These are phyloP conservation scores for Tipula vernalis DNA, from an alignment of 2,888 invertebrate species.

Conservation along the genomic window DNA sequence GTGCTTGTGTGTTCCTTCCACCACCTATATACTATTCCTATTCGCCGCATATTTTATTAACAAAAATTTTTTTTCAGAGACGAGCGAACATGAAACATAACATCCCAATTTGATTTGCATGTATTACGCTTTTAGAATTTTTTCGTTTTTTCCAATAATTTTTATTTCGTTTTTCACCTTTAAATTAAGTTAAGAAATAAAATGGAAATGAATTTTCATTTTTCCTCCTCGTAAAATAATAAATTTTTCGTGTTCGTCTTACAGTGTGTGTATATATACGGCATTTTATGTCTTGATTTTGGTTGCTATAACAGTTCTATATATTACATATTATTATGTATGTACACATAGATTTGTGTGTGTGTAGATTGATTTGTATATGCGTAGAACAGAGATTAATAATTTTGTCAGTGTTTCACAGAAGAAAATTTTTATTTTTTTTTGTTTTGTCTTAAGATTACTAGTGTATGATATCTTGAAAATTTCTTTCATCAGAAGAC, in stretches of 20 bases:
- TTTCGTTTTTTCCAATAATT: not conserved
- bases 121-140: not conserved
- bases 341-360: not conserved
- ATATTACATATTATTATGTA: not conserved
- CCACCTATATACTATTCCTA: not conserved
- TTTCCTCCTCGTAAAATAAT: not conserved
- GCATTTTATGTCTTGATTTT: not conserved
- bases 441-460: not conserved
- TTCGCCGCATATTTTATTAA: not conserved
- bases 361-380: not conserved
- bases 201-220: slow-evolving; percentile 4
- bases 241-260: not conserved
- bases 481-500: slow-evolving; percentile 4
- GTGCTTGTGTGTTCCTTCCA: not conserved
- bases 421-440: not conserved
- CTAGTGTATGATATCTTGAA: not conserved
- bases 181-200: slow-evolving; percentile 4
- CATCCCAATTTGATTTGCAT: slow-evolving; percentile 4
- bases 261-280: not conserved
- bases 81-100: slow-evolving; percentile 4
- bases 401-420: not conserved
- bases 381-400: not conserved
- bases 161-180: not conserved
- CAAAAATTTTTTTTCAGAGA: not conserved
- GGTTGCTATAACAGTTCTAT: not conserved